Base-by-base conservation (phyloP, 1,140 invertebrate species). In the Diorhabda sublineata region DNA sequence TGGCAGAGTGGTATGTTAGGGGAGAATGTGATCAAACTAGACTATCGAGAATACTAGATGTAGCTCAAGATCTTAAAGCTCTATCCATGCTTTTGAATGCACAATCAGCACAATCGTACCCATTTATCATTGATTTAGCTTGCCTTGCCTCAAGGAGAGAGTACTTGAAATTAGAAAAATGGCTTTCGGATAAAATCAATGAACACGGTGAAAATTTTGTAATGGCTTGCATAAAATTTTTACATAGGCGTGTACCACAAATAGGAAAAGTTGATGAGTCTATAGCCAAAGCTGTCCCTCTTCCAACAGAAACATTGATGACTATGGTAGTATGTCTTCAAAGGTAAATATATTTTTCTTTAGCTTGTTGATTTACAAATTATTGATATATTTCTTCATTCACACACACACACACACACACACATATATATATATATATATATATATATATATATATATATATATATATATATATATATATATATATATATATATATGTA, bases 151-250 rank as follows among this genome's bases (percentile, higher is more conserved):
- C 97, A 0, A 83, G 97, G 68, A 84, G 98, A 65, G 98, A 98
- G 82, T 99, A 98, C 82, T 84, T 99, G 0, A 99, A 99, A 81
- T 82, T 99, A 5, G 98, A 99, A 80, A 99, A 99, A 81, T 99
- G 98, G 97, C 82, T 99, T 0, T 75, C 91, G 2, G 98, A 99
- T 80, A 99, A 99, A 84, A 96, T 99, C 59, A 84, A 92, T 73
- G 96, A 98, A 78, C 95, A 98, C 81, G 95, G 95, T 11, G 95
- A 97, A 78, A 84, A 86, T 11, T 97, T 97, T 79, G 88, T 97
- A 5, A 85, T 88, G 1, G 91, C 92, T 3, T 92, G 92, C 81
- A 87, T 96, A 0, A 94, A 94, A 76, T 96, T 96, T 77, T 81
- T 94, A 58, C 90, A 94, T 79, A 85, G 94, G 68, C 83, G 95